Conservation (phyloP, 1,140 invertebrate genomes). For the Leptoteleia sp. region DNA sequence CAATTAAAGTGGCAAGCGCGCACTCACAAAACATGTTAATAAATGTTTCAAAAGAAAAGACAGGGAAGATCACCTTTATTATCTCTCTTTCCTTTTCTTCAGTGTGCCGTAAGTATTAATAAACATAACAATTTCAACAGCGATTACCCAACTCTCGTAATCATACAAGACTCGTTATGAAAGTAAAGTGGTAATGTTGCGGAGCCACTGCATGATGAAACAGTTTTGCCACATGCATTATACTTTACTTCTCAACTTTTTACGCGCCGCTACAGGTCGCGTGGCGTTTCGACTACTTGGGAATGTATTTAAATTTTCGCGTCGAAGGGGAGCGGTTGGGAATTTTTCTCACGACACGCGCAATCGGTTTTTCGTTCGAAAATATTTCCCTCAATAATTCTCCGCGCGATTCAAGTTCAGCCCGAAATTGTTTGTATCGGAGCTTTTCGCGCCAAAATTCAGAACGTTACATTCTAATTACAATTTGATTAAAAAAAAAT, state of each 20-base stretch:
- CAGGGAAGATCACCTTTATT: too few species aligned
- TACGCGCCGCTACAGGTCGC: not conserved
- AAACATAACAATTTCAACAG: slow-evolving; percentile 6
- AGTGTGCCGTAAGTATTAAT: slow-evolving; percentile 19
- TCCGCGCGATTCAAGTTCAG: not conserved
- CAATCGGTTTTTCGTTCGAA: slow-evolving; percentile 8
- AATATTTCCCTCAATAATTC: slow-evolving; percentile 18
- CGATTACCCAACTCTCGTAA: slow-evolving; percentile 18
- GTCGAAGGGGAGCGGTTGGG: slow-evolving; percentile 5
- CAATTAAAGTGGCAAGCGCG: too few species aligned
- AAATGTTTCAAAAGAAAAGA: too few species aligned
- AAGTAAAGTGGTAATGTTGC: too few species aligned
- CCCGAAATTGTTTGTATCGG: not conserved
- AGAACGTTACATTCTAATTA: not conserved
- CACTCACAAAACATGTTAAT: not conserved
- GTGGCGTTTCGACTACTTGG: slow-evolving; percentile 6
- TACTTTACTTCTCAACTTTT: slow-evolving; percentile 23
- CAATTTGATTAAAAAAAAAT: slow-evolving; percentile 3
- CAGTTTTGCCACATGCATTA: slow-evolving; percentile 3
- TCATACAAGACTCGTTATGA: slow-evolving; percentile 1
- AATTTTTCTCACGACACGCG: slow-evolving; percentile 20
- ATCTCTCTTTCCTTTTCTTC: too few species aligned
- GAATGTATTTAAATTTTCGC: slow-evolving; percentile 23
- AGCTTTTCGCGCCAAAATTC: not conserved
- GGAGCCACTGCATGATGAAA: not conserved